A percentile compares a stretch with the other conserved stretches of the same genome.
phyloP scores from a whole-genome alignment of 2,888 invertebrate genomes.

The Agriopis aurantiaria region DNA sequence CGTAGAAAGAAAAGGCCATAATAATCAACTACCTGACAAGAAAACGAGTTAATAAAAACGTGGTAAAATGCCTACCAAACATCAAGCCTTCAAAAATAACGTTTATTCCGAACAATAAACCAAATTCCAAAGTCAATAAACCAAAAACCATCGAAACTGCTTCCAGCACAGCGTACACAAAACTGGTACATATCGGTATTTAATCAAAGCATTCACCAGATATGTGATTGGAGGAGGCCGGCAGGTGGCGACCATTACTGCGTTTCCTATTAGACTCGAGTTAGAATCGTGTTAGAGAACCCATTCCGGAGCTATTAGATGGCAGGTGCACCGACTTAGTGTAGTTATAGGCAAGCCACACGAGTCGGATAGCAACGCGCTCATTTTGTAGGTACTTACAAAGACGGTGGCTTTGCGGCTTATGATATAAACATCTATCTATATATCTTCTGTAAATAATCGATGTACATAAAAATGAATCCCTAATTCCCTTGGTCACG shows the following conservation, averaged over 20 bases:
- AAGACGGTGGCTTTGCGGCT: neutral
- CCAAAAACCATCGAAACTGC: slow-evolving; percentile 18
- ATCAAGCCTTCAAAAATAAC: neutral
- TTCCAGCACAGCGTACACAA: slow-evolving; percentile 15
- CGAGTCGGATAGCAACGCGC: neutral
- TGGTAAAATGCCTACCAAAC: neutral
- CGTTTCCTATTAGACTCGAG: slow-evolving; percentile 82
- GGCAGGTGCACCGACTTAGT: slow-evolving; percentile 71
- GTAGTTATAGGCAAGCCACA: slow-evolving; percentile 5
- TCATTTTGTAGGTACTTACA: neutral
- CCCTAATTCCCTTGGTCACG: no score
- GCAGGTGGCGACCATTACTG: slow-evolving; percentile 70
- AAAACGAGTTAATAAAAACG: neutral
- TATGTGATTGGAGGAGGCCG: slow-evolving; percentile 59
- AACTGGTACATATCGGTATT: slow-evolving; percentile 43
- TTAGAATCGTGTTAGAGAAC: slow-evolving; percentile 66
- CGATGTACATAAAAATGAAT: no score
- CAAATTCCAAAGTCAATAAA: slow-evolving; percentile 27
- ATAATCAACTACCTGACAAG: no score
- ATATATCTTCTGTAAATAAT: no score
- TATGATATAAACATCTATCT: neutral
- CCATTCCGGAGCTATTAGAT: slow-evolving; percentile 76
- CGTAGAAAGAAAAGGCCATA: no score
- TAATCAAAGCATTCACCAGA: slow-evolving; percentile 47
- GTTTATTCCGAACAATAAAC: slow-evolving; percentile 3